phyloP scores from a whole-genome alignment of 2,113 vertebrate species.

The Trochalopteron elliotii region DNA sequence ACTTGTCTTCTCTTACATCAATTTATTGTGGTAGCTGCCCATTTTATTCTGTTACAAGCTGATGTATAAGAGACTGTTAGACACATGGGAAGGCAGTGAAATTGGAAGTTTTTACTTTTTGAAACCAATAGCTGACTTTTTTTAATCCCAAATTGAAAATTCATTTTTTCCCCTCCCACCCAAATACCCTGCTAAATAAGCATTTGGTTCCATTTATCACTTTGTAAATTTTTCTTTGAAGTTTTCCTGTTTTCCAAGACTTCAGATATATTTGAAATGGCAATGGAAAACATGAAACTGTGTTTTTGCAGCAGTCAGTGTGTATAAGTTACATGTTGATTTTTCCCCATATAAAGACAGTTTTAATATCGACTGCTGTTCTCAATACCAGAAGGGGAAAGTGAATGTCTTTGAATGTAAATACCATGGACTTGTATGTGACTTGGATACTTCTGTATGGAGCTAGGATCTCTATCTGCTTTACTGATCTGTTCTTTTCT shows the following conservation, averaged over 20 bases:
- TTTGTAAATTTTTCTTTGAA: neutral
- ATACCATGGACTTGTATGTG: neutral
- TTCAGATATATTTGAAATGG: neutral
- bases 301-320: neutral
- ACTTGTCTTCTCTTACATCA: neutral
- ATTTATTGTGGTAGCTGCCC: neutral
- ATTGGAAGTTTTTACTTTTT: neutral
- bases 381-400: neutral
- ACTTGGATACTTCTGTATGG: neutral
- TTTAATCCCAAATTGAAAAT: neutral
- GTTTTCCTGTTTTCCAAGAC: neutral
- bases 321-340: neutral
- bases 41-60: neutral
- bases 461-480: neutral
- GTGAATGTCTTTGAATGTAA: neutral
- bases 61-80: neutral
- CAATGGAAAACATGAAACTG: neutral
- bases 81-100: neutral
- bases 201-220: neutral
- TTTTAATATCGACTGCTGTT: neutral
- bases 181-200: neutral
- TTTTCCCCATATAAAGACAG: neutral
- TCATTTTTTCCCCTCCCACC: rapidly evolving
- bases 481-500: neutral
- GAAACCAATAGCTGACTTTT: neutral